phyloP scores from a whole-genome alignment of 2,888 invertebrate genomes.

The Thalpophila matura region DNA sequence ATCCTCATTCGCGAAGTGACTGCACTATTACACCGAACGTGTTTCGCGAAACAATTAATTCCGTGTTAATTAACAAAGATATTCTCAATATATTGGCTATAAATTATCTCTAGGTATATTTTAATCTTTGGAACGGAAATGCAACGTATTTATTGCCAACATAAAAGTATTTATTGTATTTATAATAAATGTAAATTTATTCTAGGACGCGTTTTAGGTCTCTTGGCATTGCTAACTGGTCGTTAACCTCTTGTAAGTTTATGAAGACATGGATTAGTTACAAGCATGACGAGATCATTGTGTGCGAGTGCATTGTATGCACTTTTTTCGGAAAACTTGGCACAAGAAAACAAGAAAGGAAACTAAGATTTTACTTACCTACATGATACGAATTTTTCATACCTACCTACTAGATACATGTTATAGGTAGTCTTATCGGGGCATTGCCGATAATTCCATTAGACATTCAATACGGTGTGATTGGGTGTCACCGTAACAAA shows the following conservation, averaged over 20 bases:
- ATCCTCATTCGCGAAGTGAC: slow-evolving; percentile 53
- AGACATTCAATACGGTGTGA: slow-evolving; percentile 60
- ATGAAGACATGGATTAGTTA: background rate
- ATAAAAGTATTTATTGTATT: slow-evolving; percentile 48
- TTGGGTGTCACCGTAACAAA: slow-evolving; percentile 59
- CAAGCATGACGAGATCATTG: background rate
- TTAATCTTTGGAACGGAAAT: slow-evolving; percentile 47
- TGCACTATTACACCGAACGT: slow-evolving; percentile 59
- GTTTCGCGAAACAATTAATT: slow-evolving; percentile 56
- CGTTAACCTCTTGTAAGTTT: background rate
- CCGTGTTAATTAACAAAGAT: slow-evolving; percentile 45
- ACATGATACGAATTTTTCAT: too few relatives aligned
- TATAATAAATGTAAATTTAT: slow-evolving; percentile 32
- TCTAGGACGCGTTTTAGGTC: slow-evolving; percentile 2
- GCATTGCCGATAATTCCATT: slow-evolving; percentile 35
- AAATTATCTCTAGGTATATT: slow-evolving; percentile 48
- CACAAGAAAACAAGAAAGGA: background rate
- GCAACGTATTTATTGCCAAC: slow-evolving; percentile 38
- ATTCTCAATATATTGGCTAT: slow-evolving; percentile 42
- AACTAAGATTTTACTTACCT: too few relatives aligned
- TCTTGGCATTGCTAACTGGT: background rate
- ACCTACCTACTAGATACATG: background rate
- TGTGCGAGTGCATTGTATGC: too few relatives aligned
- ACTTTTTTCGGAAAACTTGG: background rate
- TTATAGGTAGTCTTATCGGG: slow-evolving; percentile 7